These are phyloP conservation scores for Neopipo cinnamomea DNA, from an alignment of 2,113 vertebrate species.

Conservation along the genomic window DNA sequence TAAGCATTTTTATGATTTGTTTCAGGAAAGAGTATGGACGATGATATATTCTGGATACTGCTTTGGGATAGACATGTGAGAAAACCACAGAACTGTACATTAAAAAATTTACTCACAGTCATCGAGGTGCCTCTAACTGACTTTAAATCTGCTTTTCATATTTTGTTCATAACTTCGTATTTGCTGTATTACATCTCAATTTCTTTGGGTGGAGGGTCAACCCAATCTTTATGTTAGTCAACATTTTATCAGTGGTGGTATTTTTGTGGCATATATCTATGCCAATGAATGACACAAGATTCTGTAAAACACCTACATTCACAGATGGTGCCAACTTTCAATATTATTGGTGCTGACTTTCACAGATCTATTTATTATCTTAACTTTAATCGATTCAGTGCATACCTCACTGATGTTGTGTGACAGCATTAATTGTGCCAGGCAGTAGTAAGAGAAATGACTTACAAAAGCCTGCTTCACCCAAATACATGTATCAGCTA, in stretches of 20 bases:
- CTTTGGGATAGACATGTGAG: not conserved
- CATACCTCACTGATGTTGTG: not conserved
- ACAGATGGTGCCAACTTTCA: not conserved
- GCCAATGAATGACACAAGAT: not conserved
- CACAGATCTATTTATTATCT: not conserved
- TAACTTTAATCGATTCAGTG: not conserved
- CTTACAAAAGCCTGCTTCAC: not conserved
- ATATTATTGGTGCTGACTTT: not conserved
- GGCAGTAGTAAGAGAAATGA: not conserved
- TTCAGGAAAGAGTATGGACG: not conserved
- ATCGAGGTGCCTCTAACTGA: not conserved
- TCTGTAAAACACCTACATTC: not conserved
- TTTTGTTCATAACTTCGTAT: not conserved
- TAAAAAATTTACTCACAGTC: not conserved
- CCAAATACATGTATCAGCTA: not conserved
- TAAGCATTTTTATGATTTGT: not conserved
- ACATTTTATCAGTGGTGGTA: not conserved
- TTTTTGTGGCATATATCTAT: not conserved
- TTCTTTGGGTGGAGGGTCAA: not conserved
- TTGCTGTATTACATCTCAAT: not conserved
- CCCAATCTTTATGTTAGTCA: not conserved
- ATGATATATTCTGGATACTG: not conserved
- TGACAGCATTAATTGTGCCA: not conserved
- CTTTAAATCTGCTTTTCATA: not conserved
- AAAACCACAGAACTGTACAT: not conserved